These are phyloP conservation scores for Parauchenoglanis ngamensis DNA, from an alignment of 2,797 vertebrate species.

Conservation along the genomic window DNA sequence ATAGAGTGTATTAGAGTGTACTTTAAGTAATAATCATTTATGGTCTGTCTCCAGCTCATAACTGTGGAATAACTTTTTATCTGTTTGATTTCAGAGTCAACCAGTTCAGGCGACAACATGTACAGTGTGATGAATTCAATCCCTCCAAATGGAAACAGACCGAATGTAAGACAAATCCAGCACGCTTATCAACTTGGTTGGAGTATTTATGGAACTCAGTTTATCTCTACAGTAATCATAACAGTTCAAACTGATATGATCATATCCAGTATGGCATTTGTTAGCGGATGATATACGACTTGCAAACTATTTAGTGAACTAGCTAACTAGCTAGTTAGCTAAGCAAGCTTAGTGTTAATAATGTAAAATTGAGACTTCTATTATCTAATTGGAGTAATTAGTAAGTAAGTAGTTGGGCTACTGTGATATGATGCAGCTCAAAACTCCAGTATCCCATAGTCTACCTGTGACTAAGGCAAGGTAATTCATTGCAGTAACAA, in stretches of 20 bases:
- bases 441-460: neutral
- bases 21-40: neutral
- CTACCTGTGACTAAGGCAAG: too few relatives aligned
- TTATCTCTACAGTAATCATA: neutral
- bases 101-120: slow-evolving; percentile 98
- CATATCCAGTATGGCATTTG: neutral
- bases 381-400: neutral
- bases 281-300: neutral
- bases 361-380: neutral
- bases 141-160: slow-evolving; percentile 90
- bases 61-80: neutral
- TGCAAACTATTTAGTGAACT: neutral
- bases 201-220: neutral
- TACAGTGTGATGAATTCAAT: slow-evolving; percentile 98
- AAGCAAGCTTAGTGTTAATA: neutral
- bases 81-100: slow-evolving; percentile 83
- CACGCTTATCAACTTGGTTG: neutral
- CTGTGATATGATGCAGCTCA: neutral
- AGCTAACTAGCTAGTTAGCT: neutral
- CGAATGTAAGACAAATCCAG: slow-evolving; percentile 82
- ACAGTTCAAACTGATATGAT: neutral
- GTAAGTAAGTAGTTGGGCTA: neutral
- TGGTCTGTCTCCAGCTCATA: neutral
- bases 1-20: neutral
- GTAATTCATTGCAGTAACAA: too few relatives aligned